Conservation (phyloP, 92 coral and sea anemone species). For the Epizoanthus rinbou region DNA sequence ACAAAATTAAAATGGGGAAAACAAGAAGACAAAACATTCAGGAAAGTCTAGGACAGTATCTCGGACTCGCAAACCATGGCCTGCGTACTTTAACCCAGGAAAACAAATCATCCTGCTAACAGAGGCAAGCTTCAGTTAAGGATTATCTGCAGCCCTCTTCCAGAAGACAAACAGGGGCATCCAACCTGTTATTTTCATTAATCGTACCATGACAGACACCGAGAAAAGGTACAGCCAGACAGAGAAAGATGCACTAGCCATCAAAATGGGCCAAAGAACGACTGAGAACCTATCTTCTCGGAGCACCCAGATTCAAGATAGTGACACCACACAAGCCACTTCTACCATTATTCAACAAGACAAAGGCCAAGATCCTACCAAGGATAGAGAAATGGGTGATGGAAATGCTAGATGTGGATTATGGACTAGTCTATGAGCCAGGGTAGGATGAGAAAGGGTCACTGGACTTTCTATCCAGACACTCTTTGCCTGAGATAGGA, state of each 20-base stretch:
- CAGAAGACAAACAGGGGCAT: constrained; percentile 48
- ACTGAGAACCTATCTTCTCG: constrained; percentile 41
- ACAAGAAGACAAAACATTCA: background rate
- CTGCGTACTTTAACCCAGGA: constrained; percentile 41
- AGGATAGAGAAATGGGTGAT: constrained; percentile 45
- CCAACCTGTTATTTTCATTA: constrained; percentile 50
- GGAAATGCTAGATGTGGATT: constrained; percentile 58
- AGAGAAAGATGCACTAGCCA: constrained; percentile 48
- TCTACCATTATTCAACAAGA: constrained; percentile 52
- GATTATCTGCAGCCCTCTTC: constrained; percentile 52
- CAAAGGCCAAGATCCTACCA: constrained; percentile 41
- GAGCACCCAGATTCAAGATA: too few species aligned
- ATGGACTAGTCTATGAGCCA: constrained; percentile 52
- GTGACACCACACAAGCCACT: constrained; percentile 30
- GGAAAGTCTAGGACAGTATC: constrained; percentile 57
- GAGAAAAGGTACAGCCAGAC: constrained; percentile 40
- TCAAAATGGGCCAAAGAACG: constrained; percentile 59
- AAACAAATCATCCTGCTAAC: constrained; percentile 29
- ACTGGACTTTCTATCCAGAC: constrained; percentile 48
- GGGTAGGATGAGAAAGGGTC: constrained; percentile 59
- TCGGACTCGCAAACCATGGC: constrained; percentile 51
- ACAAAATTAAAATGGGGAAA: too few species aligned
- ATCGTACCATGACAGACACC: constrained; percentile 48
- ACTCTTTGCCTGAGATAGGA: constrained; percentile 29
- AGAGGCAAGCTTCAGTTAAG: constrained; percentile 45